Evolutionary conservation across 2,888 invertebrate species (phyloP), one percentile per base, ranked within the genome.

Genomic region (Terebella lapidaria): DNA sequence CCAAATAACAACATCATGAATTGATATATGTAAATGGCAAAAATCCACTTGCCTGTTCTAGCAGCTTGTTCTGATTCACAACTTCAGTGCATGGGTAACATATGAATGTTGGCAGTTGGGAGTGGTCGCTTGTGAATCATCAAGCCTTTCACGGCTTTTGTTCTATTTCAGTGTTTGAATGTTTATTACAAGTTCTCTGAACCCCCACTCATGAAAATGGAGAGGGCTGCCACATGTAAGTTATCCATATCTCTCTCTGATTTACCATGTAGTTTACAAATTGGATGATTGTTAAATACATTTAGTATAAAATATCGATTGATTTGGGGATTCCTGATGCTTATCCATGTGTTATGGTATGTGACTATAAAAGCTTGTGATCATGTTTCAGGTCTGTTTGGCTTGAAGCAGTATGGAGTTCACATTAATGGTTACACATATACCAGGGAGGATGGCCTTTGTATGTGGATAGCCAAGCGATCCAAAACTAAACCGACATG

Each of bases 361-460:
- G n/a, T n/a, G n/a, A n/a, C n/a, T n/a, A n/a, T n/a, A n/a, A n/a
- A n/a, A n/a, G n/a, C n/a, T n/a, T n/a, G n/a, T n/a, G n/a, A n/a
- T n/a, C n/a, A n/a, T n/a, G n/a, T 53, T 20, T 10, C 70, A 86
- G 86, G 85, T 78, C 82, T 95, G 57, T 94, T 96, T 84, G 95
- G 95, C 56, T 90, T 94, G 71, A 87, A 91, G 70, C 92, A 92
- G 81, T 95, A 93, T 82, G 95, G 95, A 25, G 91, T 94, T 57
- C 93, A 94, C 79, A 91, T 96, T 61, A 94, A 92, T 79, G 95
- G 94, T 18, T 96, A 91, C 81, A 89, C 92, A 56, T 86, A 86
- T 75, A 89, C 92, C 81, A 90, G 91, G 35, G 87, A 87, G 56
- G 88, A 88, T 80, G 91, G 93, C 3, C 82, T 93, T 51, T 92